These are phyloP conservation scores for Pseudochirops corinnae DNA, from an alignment of 2,797 vertebrate species.

Conservation along the genomic window DNA sequence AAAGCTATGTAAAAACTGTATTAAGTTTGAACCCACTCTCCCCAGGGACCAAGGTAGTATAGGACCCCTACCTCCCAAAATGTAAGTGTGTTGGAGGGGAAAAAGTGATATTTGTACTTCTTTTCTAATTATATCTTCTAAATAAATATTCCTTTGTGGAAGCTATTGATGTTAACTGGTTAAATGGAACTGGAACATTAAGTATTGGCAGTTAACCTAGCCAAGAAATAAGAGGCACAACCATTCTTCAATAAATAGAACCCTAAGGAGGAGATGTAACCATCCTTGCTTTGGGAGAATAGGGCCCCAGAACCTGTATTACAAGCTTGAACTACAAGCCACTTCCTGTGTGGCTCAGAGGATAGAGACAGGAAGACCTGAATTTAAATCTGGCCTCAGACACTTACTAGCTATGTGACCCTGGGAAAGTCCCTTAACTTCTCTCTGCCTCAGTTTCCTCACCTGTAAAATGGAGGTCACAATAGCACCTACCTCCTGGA, in stretches of 20 bases:
- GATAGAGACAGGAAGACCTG: not conserved
- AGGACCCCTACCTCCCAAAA: not conserved
- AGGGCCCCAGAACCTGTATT: not conserved
- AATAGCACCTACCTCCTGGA: not conserved
- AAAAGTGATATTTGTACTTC: not conserved
- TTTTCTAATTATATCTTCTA: not conserved
- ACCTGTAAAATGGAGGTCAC: not conserved
- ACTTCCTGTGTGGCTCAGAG: not conserved
- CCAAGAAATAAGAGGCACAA: not conserved
- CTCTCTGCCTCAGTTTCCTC: not conserved
- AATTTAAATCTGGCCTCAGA: not conserved
- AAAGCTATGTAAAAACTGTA: not conserved
- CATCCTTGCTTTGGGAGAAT: not conserved
- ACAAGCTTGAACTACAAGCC: not conserved
- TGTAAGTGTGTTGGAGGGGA: not conserved
- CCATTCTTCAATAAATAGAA: not conserved
- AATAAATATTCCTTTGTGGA: not conserved
- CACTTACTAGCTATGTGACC: not conserved
- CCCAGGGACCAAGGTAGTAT: not conserved
- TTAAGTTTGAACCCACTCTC: not conserved
- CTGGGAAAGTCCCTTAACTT: not conserved
- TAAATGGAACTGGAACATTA: not conserved
- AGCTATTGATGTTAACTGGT: not conserved
- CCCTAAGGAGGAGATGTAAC: not conserved
- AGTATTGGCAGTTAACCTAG: not conserved